Percentiles rank a stretch among this genome's conserved stretches.
Evolutionary conservation across 2,797 vertebrate species (phyloP).

Genomic region (Molossus molossus): DNA sequence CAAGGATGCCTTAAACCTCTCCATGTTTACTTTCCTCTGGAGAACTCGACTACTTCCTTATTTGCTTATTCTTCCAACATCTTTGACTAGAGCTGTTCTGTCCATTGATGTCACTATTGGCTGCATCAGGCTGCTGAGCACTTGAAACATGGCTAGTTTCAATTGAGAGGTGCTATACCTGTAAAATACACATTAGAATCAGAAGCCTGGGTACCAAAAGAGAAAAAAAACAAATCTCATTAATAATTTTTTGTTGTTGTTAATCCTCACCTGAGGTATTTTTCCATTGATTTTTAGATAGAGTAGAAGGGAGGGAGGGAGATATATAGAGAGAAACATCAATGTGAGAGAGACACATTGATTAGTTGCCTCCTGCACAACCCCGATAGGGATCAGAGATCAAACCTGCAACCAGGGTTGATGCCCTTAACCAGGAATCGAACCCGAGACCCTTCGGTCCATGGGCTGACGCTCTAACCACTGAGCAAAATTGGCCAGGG

Average conservation of each 20-base stretch:
- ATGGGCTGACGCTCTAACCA: too few species aligned
- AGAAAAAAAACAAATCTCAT: neutral
- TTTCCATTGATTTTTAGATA: too few species aligned
- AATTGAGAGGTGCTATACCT: neutral
- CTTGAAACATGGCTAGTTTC: neutral
- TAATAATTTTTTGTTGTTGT: constrained; percentile 12
- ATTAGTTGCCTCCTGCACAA: too few species aligned
- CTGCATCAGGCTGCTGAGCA: neutral
- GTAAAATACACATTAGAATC: constrained; percentile 23
- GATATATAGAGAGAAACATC: too few species aligned
- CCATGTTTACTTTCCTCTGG: constrained; percentile 12
- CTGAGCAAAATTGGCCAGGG: too few species aligned
- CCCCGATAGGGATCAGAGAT: too few species aligned
- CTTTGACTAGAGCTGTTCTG: neutral
- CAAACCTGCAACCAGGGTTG: too few species aligned
- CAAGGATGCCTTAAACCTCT: neutral
- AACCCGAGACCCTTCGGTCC: too few species aligned
- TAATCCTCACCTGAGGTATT: too few species aligned
- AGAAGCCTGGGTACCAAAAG: neutral
- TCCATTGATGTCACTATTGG: neutral
- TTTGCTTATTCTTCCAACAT: constrained; percentile 5
- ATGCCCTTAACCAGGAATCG: too few species aligned
- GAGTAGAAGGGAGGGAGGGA: too few species aligned
- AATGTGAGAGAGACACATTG: too few species aligned
- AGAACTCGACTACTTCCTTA: neutral